Conservation (phyloP, 2,888 invertebrate genomes). For the Paralinhomoeus sp. region DNA sequence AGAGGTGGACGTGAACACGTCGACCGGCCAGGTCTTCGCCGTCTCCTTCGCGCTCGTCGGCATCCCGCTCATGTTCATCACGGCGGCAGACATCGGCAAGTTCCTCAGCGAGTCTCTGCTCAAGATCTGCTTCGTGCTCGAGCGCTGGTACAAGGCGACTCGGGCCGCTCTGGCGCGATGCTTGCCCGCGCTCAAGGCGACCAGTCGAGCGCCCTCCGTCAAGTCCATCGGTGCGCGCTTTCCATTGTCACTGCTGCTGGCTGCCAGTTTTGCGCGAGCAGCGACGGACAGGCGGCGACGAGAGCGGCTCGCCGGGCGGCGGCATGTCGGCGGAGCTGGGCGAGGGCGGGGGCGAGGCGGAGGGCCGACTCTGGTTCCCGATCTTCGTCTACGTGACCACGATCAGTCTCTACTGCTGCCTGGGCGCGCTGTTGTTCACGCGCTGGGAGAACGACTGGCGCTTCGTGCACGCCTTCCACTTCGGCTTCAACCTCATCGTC, state of each 20-base stretch:
- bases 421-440: slow-evolving; percentile 25
- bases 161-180: no score
- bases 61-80: slow-evolving; percentile 26
- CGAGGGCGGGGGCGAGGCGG: no score
- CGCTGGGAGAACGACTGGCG: slow-evolving; percentile 23
- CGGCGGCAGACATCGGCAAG: slow-evolving; percentile 24
- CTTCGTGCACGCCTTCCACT: slow-evolving; percentile 26
- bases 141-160: no score
- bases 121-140: slow-evolving; percentile 17
- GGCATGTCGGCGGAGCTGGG: no score
- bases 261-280: no score
- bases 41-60: slow-evolving; percentile 24
- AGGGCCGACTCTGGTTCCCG: slow-evolving; percentile 22
- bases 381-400: slow-evolving; percentile 24
- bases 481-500: slow-evolving; percentile 25
- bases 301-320: no score
- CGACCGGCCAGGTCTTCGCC: slow-evolving; percentile 23
- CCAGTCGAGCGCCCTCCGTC: no score
- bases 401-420: slow-evolving; percentile 24
- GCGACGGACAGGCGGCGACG: no score
- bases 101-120: slow-evolving; percentile 24
- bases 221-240: no score
- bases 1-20: slow-evolving; percentile 24
- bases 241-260: no score
- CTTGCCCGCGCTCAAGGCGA: no score